Evolutionary conservation across 2,113 vertebrate species (phyloP).

Genomic region (Nothoprocta perdicaria): DNA sequence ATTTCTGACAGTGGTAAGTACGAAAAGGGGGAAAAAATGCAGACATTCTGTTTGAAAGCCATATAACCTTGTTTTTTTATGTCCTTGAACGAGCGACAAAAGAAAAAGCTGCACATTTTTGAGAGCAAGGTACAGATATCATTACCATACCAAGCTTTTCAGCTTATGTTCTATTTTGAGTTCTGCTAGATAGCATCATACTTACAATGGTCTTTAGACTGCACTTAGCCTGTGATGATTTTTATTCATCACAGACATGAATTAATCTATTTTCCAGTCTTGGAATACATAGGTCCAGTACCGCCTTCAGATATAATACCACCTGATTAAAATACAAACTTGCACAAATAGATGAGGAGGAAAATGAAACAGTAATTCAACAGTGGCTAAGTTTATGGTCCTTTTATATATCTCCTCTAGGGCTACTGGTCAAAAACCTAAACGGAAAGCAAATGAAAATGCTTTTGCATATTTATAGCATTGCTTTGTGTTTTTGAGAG

Average conservation of each 20-base stretch:
- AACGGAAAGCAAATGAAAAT: not conserved
- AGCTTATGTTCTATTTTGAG: not conserved
- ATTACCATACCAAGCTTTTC: not conserved
- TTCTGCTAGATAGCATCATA: not conserved
- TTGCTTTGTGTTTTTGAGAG: not conserved
- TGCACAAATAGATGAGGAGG: not conserved
- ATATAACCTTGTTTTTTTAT: not conserved
- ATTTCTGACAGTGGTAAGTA: not conserved
- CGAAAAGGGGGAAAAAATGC: not conserved
- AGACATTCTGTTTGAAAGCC: not conserved
- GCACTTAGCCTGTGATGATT: not conserved
- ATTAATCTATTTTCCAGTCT: not conserved
- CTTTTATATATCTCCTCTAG: not conserved
- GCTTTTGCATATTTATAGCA: not conserved
- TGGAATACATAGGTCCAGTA: not conserved
- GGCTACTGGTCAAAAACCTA: not conserved
- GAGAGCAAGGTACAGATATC: not conserved
- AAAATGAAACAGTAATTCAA: not conserved
- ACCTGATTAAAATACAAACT: not conserved
- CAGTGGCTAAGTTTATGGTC: not conserved
- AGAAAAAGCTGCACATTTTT: not conserved
- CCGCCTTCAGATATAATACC: not conserved
- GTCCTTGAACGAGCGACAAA: not conserved
- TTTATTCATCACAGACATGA: not conserved
- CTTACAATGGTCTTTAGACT: not conserved